Base-by-base conservation (phyloP, 2,113 vertebrate genomes). In the Pipa parva region DNA sequence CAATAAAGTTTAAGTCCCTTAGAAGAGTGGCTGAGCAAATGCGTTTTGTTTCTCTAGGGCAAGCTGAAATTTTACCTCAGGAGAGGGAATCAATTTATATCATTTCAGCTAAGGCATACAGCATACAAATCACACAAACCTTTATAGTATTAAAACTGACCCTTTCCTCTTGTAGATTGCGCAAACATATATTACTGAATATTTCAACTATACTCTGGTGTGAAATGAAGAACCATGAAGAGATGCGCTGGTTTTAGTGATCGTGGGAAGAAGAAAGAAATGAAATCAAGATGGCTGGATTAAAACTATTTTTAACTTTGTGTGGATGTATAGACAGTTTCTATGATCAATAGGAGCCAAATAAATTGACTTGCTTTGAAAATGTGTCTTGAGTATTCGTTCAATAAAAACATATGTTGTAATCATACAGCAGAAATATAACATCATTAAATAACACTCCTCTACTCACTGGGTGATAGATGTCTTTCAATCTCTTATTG, bases 21-120 rank as follows among this genome's bases (percentile, higher is more conserved):
- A 68, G 57, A 68, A 59, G 65, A 60, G 65, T 59, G 55, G 56
- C 58, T 31, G 58, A 70, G 66, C 58, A 70, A 70, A 70, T 59
- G 61, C 48, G 57, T 70, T 70, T 54, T 61, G 66, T 70, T 60
- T 70, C 66, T 70, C 66, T 70, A 45, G 58, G 58, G 66, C 36
- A n/a, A 70, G 33, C 66, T 70, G 58, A 70, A 70, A 61, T 70
- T 52, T 61, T 70, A 61, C 58, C 57, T 70, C 66, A 61, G 66
- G 66, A 70, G 57, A 70, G 39, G 66, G 66, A 70, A 60, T 70
- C 66, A 70, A 61, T 70, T 70, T 60, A 70, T 70, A 61, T 61
- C 46, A 70, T 61, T 61, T 48, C 50, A 21, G 58, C 48, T 70
- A 60, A 70, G 46, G 36, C 48, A 54, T 70, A 45, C 58, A 54